These are phyloP conservation scores for Electrona antarctica DNA, from an alignment of 2,113 vertebrate species.

Conservation along the genomic window DNA sequence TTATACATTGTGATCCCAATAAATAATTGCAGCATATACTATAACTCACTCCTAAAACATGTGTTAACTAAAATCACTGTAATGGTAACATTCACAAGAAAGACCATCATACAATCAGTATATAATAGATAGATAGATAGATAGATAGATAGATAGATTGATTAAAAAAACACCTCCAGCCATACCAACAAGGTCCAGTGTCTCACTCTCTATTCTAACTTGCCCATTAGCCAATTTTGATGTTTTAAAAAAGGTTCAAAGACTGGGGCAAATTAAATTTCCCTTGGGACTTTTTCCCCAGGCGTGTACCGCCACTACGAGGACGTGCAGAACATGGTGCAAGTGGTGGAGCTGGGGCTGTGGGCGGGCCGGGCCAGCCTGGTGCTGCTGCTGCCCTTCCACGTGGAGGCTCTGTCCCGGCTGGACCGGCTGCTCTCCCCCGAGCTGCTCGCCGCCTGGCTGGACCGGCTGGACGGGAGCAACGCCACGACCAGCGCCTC, in stretches of 20 bases:
- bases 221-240: background rate
- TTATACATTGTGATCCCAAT: no score
- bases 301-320: slow-evolving; percentile 64
- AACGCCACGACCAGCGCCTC: slow-evolving; percentile 49
- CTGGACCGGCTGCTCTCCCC: slow-evolving; percentile 69
- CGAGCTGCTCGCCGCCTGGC: slow-evolving; percentile 65
- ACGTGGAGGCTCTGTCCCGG: slow-evolving; percentile 64
- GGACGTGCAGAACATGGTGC: slow-evolving; percentile 74
- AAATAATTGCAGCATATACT: no score
- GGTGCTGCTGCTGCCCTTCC: slow-evolving; percentile 73
- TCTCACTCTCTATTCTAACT: background rate
- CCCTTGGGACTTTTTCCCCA: slow-evolving; percentile 38
- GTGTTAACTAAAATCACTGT: no score
- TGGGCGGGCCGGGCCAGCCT: slow-evolving; percentile 64
- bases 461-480: slow-evolving; percentile 37
- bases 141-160: no score
- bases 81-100: no score
- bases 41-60: no score
- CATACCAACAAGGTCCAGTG: background rate
- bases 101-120: no score
- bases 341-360: slow-evolving; percentile 67
- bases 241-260: background rate
- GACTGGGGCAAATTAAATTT: no score
- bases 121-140: no score
- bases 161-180: background rate